Conservation (phyloP, 2,113 vertebrate genomes). For the Smithornis capensis region DNA sequence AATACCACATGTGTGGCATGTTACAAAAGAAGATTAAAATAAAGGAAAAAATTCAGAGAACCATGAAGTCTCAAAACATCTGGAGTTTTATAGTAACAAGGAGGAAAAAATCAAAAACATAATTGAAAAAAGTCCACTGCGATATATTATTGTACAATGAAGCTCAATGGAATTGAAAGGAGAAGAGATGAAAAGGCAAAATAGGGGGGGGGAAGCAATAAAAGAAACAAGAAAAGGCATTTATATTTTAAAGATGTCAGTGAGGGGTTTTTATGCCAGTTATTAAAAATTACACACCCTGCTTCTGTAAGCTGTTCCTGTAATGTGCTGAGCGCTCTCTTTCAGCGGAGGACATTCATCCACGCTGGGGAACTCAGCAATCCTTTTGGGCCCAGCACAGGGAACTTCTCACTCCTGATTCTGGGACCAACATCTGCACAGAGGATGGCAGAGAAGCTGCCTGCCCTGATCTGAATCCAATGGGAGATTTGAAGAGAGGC, state of each 20-base stretch:
- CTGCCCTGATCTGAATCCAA: neutral
- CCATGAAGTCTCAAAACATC: constrained; percentile 80
- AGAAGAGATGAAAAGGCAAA: constrained; percentile 71
- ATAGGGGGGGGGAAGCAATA: neutral
- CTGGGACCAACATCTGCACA: neutral
- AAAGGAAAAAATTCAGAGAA: constrained; percentile 76
- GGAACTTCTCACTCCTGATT: neutral
- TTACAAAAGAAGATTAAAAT: constrained; percentile 79
- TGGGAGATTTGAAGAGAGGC: constrained; percentile 6
- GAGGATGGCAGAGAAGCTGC: neutral
- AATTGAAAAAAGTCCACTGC: constrained; percentile 75
- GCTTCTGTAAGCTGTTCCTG: constrained; percentile 37
- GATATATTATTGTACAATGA: constrained; percentile 70
- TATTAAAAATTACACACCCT: constrained; percentile 62
- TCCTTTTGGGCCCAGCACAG: neutral
- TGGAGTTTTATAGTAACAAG: constrained; percentile 78
- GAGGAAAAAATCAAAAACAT: constrained; percentile 74
- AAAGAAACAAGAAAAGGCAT: constrained; percentile 50
- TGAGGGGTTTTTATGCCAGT: constrained; percentile 20
- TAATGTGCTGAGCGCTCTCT: constrained; percentile 11
- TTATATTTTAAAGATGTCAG: constrained; percentile 59
- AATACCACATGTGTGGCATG: constrained; percentile 76
- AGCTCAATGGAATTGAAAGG: constrained; percentile 61
- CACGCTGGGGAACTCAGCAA: neutral
- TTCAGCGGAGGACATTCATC: neutral